Conservation (phyloP, 2,113 vertebrate genomes). For the Carassius carassius region DNA sequence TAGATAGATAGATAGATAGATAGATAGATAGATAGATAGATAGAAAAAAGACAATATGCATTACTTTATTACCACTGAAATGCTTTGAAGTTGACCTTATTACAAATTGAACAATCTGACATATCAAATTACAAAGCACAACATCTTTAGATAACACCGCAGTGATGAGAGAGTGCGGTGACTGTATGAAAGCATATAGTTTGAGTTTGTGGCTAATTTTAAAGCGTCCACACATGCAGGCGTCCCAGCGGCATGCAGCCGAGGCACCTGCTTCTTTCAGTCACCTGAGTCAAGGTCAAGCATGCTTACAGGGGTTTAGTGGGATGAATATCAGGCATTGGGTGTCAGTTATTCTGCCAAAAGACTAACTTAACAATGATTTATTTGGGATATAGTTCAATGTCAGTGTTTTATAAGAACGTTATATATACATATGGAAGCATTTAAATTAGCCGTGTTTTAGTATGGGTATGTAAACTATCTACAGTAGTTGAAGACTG, state of each 20-base stretch:
- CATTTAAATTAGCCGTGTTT: neutral
- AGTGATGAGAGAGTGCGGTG: neutral
- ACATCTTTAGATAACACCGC: neutral
- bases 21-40: neutral
- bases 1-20: neutral
- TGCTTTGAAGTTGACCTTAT: neutral
- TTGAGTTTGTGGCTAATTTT: constrained; percentile 52
- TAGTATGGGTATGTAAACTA: neutral
- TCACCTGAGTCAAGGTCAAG: constrained; percentile 51
- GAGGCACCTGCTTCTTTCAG: constrained; percentile 45
- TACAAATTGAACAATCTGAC: neutral
- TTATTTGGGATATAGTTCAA: neutral
- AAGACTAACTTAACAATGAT: neutral
- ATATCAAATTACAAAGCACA: neutral
- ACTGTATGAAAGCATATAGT: neutral
- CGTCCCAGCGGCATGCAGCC: neutral
- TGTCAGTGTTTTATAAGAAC: neutral
- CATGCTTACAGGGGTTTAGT: constrained; percentile 14
- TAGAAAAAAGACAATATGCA: neutral
- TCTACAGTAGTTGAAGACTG: neutral
- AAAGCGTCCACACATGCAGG: constrained; percentile 32
- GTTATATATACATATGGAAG: neutral
- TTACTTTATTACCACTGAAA: neutral
- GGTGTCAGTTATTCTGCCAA: neutral
- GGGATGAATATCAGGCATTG: neutral